Base-by-base conservation (phyloP, 2,888 invertebrate genomes). In the Sisyra terminalis region DNA sequence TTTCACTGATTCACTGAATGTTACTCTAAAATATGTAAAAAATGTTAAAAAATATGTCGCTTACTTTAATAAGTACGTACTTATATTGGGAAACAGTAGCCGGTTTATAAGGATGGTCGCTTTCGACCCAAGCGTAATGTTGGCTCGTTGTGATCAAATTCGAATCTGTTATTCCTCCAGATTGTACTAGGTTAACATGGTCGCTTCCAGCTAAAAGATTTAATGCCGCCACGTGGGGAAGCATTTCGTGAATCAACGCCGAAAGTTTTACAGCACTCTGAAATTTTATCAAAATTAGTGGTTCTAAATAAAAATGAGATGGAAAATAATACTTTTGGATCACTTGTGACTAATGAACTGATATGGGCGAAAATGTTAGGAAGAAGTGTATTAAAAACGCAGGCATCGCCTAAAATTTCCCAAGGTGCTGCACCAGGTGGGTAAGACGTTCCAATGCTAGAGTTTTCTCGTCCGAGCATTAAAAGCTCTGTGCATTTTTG, bases 51-150 rank as follows among this genome's bases (percentile, higher is more conserved):
- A 17, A 9, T 24, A 5, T 15, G 7, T 24, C 7, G 24, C 3
- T n/a, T n/a, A 11, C n/a, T 13, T n/a, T 24, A 5, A 3, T 2
- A 11, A 42, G 24, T 36, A 5, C 50, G 48, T 60, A 84, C 80
- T 78, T 75, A 62, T 84, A 88, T 57, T 87, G 86, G 32, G 81
- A 77, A 29, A 92, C 81, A 13, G 81, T 73, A 1, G 90, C 81
- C 32, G 88, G 82, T 60, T 86, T 86, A 63, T 97, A 97, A 0
- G 97, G 97, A 68, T 97, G 97, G 32, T 93, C 92, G 58, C 93
- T 93, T 64, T 97, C 96, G 1, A 93, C 77, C 70, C 88, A 79
- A 3, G 89, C 84, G 58, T 88, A 92, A 64, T 87, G 86, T 55
- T 82, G 78, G 46, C 87, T 84, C 2, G 88, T 86, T 17, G 87